These are phyloP conservation scores for Luehdorfia chinensis DNA, from an alignment of 1,140 invertebrate species.

Conservation along the genomic window DNA sequence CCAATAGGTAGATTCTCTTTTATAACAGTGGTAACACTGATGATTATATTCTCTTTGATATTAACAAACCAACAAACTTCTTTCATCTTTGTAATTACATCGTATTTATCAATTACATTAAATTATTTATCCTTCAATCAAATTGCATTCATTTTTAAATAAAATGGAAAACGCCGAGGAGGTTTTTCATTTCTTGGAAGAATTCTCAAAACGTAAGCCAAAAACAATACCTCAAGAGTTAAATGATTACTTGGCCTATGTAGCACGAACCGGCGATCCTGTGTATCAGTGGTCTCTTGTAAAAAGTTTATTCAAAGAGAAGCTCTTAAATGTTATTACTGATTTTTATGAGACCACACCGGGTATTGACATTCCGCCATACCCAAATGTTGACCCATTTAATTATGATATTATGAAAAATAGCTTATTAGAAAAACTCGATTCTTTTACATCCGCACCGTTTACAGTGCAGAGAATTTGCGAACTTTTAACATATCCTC, in stretches of 20 bases:
- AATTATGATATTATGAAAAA: constrained; percentile 94
- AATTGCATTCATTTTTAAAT: too few species aligned
- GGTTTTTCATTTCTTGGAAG: constrained; percentile 87
- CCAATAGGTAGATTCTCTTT: too few species aligned
- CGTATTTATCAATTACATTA: too few species aligned
- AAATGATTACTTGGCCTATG: constrained; percentile 93
- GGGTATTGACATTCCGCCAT: constrained; percentile 85
- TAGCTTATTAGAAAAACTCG: constrained; percentile 89
- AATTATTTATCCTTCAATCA: too few species aligned
- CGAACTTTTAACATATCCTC: constrained; percentile 92
- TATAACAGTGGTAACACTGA: too few species aligned
- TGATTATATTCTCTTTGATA: too few species aligned
- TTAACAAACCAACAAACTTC: too few species aligned
- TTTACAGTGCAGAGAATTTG: constrained; percentile 98
- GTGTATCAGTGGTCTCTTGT: constrained; percentile 94
- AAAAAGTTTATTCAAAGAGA: constrained; percentile 92
- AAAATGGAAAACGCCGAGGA: constrained; percentile 94
- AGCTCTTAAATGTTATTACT: constrained; percentile 90
- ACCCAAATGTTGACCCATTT: constrained; percentile 93
- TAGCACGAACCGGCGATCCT: constrained; percentile 96
- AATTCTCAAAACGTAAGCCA: constrained; percentile 89
- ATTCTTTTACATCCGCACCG: constrained; percentile 91
- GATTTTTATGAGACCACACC: constrained; percentile 90
- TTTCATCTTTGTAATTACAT: too few species aligned
- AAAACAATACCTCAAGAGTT: constrained; percentile 91